These are phyloP conservation scores for Hybognathus amarus DNA, from an alignment of 2,797 vertebrate species.

Conservation along the genomic window DNA sequence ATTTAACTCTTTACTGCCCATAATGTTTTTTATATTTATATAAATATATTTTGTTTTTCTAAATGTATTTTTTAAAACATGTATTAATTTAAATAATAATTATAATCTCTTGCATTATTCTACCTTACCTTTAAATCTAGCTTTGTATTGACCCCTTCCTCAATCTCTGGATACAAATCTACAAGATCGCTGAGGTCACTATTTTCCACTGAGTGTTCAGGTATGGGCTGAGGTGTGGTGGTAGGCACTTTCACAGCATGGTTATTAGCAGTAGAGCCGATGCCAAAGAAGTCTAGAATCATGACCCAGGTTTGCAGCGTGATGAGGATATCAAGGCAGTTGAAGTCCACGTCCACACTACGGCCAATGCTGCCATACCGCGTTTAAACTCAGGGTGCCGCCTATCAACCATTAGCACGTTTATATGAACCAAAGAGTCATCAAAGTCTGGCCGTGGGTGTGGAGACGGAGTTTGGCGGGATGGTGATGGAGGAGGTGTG, in stretches of 20 bases:
- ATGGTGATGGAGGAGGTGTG: slow-evolving; percentile 95
- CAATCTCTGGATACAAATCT: slow-evolving; percentile 49
- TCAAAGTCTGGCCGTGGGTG: slow-evolving; percentile 85
- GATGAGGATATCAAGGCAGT: slow-evolving; percentile 95
- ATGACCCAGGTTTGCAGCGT: slow-evolving; percentile 98
- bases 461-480: slow-evolving; percentile 71
- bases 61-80: neutral
- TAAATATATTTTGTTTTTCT: neutral
- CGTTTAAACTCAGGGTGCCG: slow-evolving; percentile 91
- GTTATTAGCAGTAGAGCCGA: slow-evolving; percentile 96
- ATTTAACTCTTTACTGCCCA: neutral
- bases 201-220: slow-evolving; percentile 70
- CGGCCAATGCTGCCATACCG: slow-evolving; percentile 85
- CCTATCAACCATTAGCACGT: slow-evolving; percentile 91
- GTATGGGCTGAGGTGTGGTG: slow-evolving; percentile 69
- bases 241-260: slow-evolving; percentile 84
- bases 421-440: slow-evolving; percentile 95
- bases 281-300: slow-evolving; percentile 97
- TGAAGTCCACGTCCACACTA: slow-evolving; percentile 94
- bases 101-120: neutral
- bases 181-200: slow-evolving; percentile 45
- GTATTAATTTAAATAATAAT: neutral
- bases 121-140: slow-evolving; percentile 90
- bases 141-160: slow-evolving; percentile 84
- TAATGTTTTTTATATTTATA: neutral